Evolutionary conservation across 2,888 invertebrate species (phyloP), one percentile per base, ranked within the genome.

Genomic region (Emmelina monodactyla): DNA sequence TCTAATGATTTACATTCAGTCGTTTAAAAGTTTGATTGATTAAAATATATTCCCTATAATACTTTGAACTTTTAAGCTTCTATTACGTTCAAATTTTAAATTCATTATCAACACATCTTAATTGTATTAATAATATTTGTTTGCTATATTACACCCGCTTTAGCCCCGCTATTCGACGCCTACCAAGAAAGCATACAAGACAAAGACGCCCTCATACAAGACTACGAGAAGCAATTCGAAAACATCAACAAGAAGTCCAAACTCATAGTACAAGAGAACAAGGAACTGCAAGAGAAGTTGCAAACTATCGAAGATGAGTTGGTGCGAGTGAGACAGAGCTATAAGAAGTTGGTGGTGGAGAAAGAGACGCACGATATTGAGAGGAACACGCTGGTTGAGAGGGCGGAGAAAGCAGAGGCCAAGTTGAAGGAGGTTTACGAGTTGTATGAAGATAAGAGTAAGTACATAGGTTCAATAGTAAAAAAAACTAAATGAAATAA

Each of bases 151-250:
- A n/a, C n/a, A n/a, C n/a, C n/a, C n/a, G n/a, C n/a, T 40, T 30
- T 78, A 63, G 83, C 82, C 0, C 92, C 92, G 0, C 69, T 92
- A 3, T 75, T 92, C 42, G 86, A 89, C 53, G 89, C 91, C 0
- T 92, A 91, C 51, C 88, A 91, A 60, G 91, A 91, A 53, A 88
- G 88, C 41, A 61, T 92, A 0, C 81, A 79, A 46, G 92, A 92
- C 49, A 92, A 92, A 55, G 88, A 89, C 37, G 83, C 84, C 28
- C 79, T 92, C 0, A 85, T 92, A 32, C 55, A 76, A 12, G 85
- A 86, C 45, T 91, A 90, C 44, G 88, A 87, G 47, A 79, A 79
- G 25, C 88, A 90, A 55, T 83, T 92, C 40, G 86, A 87, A 41
- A 72, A 75, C 12, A 88, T 91, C 34, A 87, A 88, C 22, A 85